Percentiles rank a stretch among this genome's conserved stretches.
Evolutionary conservation across 2,888 invertebrate genomes (phyloP).

Genomic region (Epirrhoe tristata): DNA sequence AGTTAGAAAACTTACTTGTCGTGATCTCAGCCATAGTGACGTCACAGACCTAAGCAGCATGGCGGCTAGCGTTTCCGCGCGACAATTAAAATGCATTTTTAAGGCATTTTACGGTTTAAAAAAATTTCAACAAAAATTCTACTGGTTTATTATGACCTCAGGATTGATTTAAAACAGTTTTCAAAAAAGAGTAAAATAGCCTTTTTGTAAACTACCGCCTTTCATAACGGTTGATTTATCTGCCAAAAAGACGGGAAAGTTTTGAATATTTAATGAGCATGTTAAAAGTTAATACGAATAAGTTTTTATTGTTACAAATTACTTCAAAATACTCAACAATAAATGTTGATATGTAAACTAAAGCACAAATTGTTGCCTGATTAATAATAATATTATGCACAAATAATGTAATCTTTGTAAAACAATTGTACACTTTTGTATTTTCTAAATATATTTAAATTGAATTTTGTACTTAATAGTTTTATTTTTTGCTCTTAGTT

Average conservation of each 20-base stretch:
- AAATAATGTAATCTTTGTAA: constrained; percentile 62
- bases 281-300: neutral
- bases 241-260: no score
- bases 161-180: no score
- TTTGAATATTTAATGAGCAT: neutral
- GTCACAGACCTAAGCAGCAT: no score
- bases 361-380: constrained; percentile 60
- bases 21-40: no score
- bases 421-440: constrained; percentile 77
- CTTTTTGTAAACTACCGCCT: neutral
- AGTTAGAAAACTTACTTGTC: no score
- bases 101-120: no score
- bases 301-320: constrained; percentile 2
- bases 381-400: constrained; percentile 59
- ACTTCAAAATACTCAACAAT: constrained; percentile 38
- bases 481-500: constrained; percentile 30
- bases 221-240: neutral
- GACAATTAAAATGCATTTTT: no score
- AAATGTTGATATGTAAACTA: constrained; percentile 23
- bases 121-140: no score
- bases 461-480: constrained; percentile 58
- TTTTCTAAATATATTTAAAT: constrained; percentile 73
- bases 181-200: no score
- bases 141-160: no score
- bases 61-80: no score